These are phyloP conservation scores for Pteria penguin DNA, from an alignment of 2,888 invertebrate genomes.

Conservation along the genomic window DNA sequence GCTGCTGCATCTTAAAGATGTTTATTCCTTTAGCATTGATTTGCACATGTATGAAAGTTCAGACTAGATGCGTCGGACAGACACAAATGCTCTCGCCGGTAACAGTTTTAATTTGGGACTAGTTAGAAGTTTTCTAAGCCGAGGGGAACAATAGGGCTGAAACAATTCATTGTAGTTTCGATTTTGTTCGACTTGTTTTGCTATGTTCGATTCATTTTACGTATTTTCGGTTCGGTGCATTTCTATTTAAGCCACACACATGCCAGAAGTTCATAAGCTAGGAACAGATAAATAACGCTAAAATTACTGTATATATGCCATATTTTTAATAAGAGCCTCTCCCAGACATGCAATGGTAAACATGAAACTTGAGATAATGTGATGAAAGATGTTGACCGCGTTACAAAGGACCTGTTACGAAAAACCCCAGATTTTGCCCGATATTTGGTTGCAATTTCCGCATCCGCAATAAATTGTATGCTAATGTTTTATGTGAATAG, in stretches of 20 bases:
- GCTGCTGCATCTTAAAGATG: neutral
- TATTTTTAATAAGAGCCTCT: neutral
- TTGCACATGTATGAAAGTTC: neutral
- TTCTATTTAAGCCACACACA: neutral
- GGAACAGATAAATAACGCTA: neutral
- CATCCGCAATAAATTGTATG: too few species aligned
- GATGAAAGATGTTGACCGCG: too few species aligned
- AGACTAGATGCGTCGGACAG: neutral
- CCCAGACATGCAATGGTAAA: neutral
- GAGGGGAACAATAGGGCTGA: neutral
- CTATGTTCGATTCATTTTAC: neutral
- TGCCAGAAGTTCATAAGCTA: neutral
- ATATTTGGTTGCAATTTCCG: too few species aligned
- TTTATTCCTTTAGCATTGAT: neutral
- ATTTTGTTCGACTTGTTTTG: neutral
- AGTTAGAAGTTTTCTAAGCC: neutral
- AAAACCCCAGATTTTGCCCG: too few species aligned
- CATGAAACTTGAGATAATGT: too few species aligned
- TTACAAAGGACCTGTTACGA: too few species aligned
- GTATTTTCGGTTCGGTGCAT: neutral
- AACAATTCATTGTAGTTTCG: neutral
- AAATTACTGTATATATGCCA: neutral
- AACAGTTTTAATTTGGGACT: neutral
- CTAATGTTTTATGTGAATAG: too few species aligned
- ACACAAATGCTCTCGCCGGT: neutral